Evolutionary conservation across 1,140 invertebrate genomes (phyloP), one percentile per base, ranked within the genome.

Genomic region (Drosophila pruinosa): DNA sequence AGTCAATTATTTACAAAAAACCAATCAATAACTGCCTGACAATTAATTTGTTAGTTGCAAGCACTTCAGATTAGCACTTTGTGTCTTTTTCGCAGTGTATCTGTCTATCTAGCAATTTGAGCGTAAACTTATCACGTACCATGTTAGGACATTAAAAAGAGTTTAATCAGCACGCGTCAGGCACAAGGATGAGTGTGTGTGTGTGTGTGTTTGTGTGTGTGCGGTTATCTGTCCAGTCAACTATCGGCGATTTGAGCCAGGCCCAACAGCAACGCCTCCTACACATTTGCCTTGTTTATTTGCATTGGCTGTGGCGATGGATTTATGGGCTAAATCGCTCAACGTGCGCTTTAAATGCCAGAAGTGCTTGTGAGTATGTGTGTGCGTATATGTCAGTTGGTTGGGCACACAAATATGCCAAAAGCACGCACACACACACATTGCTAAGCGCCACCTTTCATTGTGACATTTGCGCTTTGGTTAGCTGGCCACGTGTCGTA

Each of bases 301-400:
- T 86, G 81, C 75, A 77, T 85, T 86, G 64, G 77, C 73, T 53
- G 61, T 58, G 73, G 76, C 69, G 69, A 86, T 85, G 73, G 69
- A 85, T 85, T 85, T 85, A 85, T 85, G 76, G 62, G 28, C 58
- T 48, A 74, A 80, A 75, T 70, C 76, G 75, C 70, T 86, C 76
- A 86, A 80, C 81, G 68, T 54, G 39, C 58, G 52, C 57, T 72
- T 48, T 36, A 12, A 69, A 68, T 54, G 53, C 56, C 36, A 14
- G 4, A 34, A 12, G 8, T 34, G 8, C 19, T 10, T 54, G 34
- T 61, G 38, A 15, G 15, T 24, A 14, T 54, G 34, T 45, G 10
- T 50, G 31, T 34, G 24, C 12, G 21, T 52, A 7, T 54, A 58
- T 56, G 50, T 54, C 19, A 26, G 39, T 28, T 28, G 31, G 2